Conservation (phyloP, 2,113 vertebrate species). For the Podiceps cristatus region DNA sequence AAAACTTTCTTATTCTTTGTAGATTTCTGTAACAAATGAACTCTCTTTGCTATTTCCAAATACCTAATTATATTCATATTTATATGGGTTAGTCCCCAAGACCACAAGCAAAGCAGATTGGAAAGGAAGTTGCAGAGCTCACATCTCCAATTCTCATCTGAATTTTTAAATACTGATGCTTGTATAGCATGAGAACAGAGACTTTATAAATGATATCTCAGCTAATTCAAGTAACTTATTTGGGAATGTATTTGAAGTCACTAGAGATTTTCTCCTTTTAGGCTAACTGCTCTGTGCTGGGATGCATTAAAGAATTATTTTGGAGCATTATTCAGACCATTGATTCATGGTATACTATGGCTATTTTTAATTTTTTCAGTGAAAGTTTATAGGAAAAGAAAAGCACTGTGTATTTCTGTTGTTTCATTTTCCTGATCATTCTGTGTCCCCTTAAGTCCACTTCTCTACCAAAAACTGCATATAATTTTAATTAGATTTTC, state of each 20-base stretch:
- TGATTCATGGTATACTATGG: background rate
- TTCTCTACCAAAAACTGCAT: background rate
- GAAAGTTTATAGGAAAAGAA: background rate
- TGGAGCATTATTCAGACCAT: background rate
- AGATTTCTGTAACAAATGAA: background rate
- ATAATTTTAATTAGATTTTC: background rate
- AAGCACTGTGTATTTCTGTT: background rate
- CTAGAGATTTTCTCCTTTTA: background rate
- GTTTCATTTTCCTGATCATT: background rate
- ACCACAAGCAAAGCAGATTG: constrained; percentile 1
- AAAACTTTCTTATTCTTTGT: background rate
- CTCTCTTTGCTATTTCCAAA: background rate
- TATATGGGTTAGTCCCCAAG: background rate
- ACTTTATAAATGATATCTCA: background rate
- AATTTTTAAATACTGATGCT: background rate
- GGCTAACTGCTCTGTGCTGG: background rate
- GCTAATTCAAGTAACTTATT: background rate
- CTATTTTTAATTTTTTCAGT: background rate
- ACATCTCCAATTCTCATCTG: background rate
- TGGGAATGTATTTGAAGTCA: background rate
- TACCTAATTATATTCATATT: constrained; percentile 7
- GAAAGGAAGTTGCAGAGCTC: background rate
- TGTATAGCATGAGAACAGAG: background rate
- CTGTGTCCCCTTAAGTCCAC: background rate
- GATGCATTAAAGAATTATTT: background rate